Evolutionary conservation across 2,113 vertebrate genomes (phyloP).

Genomic region (Anarrhichthys ocellatus): DNA sequence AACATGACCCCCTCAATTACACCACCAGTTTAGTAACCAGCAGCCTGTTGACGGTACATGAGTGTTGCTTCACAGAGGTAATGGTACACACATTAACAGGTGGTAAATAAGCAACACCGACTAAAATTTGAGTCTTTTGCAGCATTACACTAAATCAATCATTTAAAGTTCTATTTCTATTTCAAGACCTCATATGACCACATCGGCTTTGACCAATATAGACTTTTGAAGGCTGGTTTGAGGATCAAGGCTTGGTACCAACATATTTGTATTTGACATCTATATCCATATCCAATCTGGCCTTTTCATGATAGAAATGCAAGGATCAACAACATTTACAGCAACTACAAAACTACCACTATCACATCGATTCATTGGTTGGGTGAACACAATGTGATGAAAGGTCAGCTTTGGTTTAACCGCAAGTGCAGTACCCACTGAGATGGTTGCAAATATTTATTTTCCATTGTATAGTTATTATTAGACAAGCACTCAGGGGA

Average conservation of each 20-base stretch:
- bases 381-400: neutral
- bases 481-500: neutral
- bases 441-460: neutral
- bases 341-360: neutral
- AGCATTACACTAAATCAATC: neutral
- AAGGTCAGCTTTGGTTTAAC: neutral
- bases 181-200: neutral
- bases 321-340: neutral
- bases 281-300: neutral
- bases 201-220: neutral
- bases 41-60: neutral
- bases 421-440: neutral
- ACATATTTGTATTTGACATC: neutral
- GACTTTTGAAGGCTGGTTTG: neutral
- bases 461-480: neutral
- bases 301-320: neutral
- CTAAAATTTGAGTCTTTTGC: neutral
- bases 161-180: neutral
- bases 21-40: constrained; percentile 46
- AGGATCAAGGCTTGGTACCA: neutral
- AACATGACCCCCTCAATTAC: constrained; percentile 39
- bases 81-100: neutral
- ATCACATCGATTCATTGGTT: neutral
- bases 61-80: constrained; percentile 8
- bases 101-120: constrained; percentile 2